Evolutionary conservation across 2,113 vertebrate genomes (phyloP).

Genomic region (Saguinus midas): DNA sequence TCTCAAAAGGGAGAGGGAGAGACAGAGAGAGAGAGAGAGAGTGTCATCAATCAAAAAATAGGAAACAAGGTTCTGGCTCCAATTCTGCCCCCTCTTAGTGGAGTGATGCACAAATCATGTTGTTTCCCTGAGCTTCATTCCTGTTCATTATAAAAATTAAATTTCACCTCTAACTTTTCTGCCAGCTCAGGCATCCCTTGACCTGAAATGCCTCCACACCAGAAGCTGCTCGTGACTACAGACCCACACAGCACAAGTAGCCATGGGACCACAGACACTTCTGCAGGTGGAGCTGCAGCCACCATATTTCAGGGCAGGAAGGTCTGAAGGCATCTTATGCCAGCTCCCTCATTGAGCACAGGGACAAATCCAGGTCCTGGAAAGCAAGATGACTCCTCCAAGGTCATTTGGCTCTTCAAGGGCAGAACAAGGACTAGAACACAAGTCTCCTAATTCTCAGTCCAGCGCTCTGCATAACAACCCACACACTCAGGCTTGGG

Average conservation of each 20-base stretch:
- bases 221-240: background rate
- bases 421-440: background rate
- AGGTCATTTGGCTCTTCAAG: background rate
- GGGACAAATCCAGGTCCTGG: background rate
- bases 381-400: background rate
- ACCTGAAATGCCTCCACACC: conserved; percentile 25
- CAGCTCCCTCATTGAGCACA: background rate
- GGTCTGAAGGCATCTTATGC: background rate
- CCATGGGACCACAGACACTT: background rate
- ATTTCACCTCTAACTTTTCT: background rate
- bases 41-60: conserved; percentile 31
- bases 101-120: background rate
- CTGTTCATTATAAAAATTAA: conserved; percentile 42
- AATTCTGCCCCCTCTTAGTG: background rate
- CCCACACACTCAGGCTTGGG: background rate
- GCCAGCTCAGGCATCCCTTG: background rate
- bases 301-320: background rate
- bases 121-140: background rate
- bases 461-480: background rate
- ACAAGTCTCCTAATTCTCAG: background rate
- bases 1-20: no score
- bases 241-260: background rate
- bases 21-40: no score
- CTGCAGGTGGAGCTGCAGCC: background rate
- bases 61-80: conserved; percentile 1